These are phyloP conservation scores for Drosophila hydei DNA, from an alignment of 1,140 invertebrate species.

Conservation along the genomic window DNA sequence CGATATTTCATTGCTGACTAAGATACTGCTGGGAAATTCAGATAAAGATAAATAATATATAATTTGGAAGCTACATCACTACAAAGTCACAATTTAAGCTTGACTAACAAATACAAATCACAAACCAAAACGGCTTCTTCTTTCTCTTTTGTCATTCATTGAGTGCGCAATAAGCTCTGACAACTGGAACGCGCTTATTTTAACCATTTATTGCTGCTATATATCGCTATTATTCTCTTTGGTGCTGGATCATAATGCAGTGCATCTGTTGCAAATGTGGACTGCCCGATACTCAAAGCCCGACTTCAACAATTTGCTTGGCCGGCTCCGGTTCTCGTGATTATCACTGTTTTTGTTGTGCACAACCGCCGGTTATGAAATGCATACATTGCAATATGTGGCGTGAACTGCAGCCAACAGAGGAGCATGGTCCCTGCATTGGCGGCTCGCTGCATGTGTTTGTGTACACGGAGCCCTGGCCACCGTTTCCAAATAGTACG, in stretches of 20 bases:
- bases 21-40: too few species aligned
- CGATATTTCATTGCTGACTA: too few species aligned
- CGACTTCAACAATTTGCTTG: neutral
- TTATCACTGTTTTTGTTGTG: conserved; percentile 46
- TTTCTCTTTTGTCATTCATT: too few species aligned
- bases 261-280: conserved; percentile 42
- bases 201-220: neutral
- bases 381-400: conserved; percentile 39
- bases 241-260: neutral
- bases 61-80: too few species aligned
- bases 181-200: too few species aligned
- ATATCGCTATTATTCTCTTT: neutral
- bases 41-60: neutral
- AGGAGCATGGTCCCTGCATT: conserved; percentile 14
- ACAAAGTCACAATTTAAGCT: too few species aligned
- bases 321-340: neutral
- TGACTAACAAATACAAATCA: too few species aligned
- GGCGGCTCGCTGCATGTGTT: conserved; percentile 21
- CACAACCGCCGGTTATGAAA: conserved; percentile 27
- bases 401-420: neutral
- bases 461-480: conserved; percentile 29
- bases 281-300: neutral
- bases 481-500: conserved; percentile 24
- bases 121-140: too few species aligned
- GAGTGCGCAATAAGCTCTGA: too few species aligned